A percentile compares a stretch with the other conserved stretches of the same genome.
Evolutionary conservation across 2,113 vertebrate genomes (phyloP).

Genomic region (Tympanuchus pallidicinctus): DNA sequence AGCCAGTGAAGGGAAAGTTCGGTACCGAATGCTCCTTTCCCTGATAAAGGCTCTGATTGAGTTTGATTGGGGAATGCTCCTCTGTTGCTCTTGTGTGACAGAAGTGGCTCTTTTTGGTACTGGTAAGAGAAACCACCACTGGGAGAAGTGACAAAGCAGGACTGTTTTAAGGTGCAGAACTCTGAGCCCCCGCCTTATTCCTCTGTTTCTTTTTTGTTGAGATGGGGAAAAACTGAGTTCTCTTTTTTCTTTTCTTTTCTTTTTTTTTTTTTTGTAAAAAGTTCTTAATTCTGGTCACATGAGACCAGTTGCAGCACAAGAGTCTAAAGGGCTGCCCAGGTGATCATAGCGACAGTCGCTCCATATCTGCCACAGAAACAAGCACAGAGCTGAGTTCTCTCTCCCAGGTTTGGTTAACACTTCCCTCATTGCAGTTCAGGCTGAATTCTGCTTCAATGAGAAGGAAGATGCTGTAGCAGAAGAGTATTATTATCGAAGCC

Average conservation of each 20-base stretch:
- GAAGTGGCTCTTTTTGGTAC: accelerated
- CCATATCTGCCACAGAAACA: neutral
- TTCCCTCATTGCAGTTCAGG: neutral
- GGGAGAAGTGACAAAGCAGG: neutral
- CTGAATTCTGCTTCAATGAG: neutral
- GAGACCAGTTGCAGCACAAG: neutral
- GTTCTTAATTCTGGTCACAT: neutral
- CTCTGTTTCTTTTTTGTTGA: neutral
- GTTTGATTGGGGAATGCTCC: neutral
- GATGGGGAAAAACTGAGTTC: neutral
- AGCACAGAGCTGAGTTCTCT: neutral
- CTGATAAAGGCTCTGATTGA: neutral
- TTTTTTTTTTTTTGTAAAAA: neutral
- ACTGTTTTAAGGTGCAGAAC: neutral
- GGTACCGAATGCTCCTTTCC: neutral
- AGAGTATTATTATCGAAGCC: neutral
- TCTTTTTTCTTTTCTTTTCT: neutral
- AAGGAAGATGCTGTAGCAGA: neutral
- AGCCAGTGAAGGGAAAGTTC: neutral
- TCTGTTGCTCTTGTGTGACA: neutral
- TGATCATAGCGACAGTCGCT: neutral
- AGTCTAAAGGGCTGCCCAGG: neutral
- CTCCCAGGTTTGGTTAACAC: neutral
- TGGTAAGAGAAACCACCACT: neutral
- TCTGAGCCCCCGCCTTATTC: neutral